Evolutionary conservation across 1,140 invertebrate species (phyloP).

Genomic region (Drosophila aff.): DNA sequence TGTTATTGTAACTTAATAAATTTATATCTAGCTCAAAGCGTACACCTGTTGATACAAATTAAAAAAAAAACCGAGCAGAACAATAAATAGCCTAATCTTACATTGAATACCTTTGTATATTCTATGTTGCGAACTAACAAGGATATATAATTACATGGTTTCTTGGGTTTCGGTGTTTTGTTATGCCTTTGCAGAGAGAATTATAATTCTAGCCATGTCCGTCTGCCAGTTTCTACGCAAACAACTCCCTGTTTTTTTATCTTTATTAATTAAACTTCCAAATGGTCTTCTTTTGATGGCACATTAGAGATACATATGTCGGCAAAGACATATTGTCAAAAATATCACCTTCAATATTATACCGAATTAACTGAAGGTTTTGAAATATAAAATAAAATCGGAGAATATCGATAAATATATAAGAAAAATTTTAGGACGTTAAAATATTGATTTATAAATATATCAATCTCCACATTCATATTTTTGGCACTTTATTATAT

Average conservation of each 20-base stretch:
- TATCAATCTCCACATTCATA: no score
- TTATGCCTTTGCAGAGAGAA: not conserved
- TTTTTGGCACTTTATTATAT: no score
- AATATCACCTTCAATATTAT: no score
- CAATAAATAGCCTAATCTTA: not conserved
- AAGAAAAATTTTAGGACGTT: no score
- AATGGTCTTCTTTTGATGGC: no score
- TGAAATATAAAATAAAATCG: no score
- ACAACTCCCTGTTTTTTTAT: not conserved
- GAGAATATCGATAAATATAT: no score
- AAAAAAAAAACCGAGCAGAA: not conserved
- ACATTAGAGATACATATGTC: no score
- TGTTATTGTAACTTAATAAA: not conserved
- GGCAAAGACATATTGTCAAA: no score
- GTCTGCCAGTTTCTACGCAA: not conserved
- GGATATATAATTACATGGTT: not conserved
- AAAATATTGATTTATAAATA: no score
- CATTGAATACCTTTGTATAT: not conserved
- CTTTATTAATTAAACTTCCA: no score
- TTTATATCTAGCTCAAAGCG: not conserved
- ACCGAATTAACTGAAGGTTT: no score
- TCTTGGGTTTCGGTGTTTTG: not conserved
- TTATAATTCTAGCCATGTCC: not conserved
- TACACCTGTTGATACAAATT: not conserved
- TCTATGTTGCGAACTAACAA: not conserved